A percentile compares a stretch with the other conserved stretches of the same genome.
Evolutionary conservation across 2,888 invertebrate genomes (phyloP).

Genomic region (Rotaria macrura): DNA sequence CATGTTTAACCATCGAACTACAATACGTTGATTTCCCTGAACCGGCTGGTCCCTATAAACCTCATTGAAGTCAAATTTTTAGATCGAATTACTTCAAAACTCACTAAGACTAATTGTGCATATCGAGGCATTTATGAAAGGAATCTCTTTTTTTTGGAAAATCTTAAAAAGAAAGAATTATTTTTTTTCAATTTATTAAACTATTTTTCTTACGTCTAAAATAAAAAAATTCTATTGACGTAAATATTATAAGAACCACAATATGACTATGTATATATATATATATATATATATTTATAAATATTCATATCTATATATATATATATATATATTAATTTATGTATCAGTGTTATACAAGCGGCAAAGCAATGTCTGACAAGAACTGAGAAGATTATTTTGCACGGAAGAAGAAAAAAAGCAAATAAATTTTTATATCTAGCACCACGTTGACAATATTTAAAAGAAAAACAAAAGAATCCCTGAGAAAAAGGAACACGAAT

Average conservation of each 20-base stretch:
- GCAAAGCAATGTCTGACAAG: neutral
- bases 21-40: conserved; percentile 76
- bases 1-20: conserved; percentile 73
- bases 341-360: neutral
- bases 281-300: too few species aligned
- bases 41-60: conserved; percentile 23
- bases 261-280: neutral
- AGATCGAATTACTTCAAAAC: neutral
- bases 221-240: neutral
- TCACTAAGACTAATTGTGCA: conserved; percentile 28
- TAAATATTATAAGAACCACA: neutral
- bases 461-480: neutral
- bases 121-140: conserved; percentile 25
- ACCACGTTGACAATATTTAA: neutral
- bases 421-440: neutral
- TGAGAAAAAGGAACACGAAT: neutral
- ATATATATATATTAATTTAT: neutral
- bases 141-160: neutral
- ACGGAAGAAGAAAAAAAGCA: neutral
- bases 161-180: neutral
- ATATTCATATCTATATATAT: neutral
- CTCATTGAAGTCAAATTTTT: too few species aligned
- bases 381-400: neutral
- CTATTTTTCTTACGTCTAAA: neutral
- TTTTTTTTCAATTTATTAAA: too few species aligned